Base-by-base conservation (phyloP, 1,140 invertebrate species). In the Formica selysi region DNA sequence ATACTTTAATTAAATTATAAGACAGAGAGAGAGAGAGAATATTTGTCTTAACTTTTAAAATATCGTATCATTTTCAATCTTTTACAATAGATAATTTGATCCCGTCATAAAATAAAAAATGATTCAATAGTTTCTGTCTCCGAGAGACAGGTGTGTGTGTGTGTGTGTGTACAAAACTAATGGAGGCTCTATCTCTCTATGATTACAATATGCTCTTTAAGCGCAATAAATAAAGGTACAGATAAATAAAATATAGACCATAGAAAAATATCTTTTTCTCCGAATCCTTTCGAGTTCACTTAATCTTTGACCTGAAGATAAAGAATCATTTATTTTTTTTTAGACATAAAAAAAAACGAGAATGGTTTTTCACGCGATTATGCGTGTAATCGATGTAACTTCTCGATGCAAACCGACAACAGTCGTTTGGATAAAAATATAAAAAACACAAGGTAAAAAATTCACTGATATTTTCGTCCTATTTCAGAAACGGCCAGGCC, bases 81-180 rank as follows among this genome's bases (percentile, higher is more conserved):
- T 38, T 74, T 61, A 61, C 54, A 61, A 59, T 59, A 61, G 36
- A 11, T 32, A 74, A 51, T 51, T 51, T 51, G 11, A 38, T n/a
- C 0, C 8, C 44, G 51, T 74, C 32, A 41, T 61, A 26, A 59
- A 59, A 19, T 7, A 74, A 61, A 74, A 59, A 26, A 3, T 19
- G 19, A 38, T 11, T n/a, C 3, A 6, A 74, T 61, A 16, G 22
- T 74, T 38, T 38, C 36, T 74, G 3, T 57, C 11, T n/a, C 11
- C 8, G 32, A 38, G 48, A 51, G 48, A 74, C 54, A 74, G 54
- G 26, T 29, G 8, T 41, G 8, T 41, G 0, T 41, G 7, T 41
- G 7, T 41, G 38, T 41, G 38, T 41, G 54, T 59, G 54, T 74
- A 59, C n/a, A 29, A 59, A 38, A 74, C 51, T 2, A 13, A 54